Conservation (phyloP, 2,797 vertebrate species). For the Acanthurus lineatus region DNA sequence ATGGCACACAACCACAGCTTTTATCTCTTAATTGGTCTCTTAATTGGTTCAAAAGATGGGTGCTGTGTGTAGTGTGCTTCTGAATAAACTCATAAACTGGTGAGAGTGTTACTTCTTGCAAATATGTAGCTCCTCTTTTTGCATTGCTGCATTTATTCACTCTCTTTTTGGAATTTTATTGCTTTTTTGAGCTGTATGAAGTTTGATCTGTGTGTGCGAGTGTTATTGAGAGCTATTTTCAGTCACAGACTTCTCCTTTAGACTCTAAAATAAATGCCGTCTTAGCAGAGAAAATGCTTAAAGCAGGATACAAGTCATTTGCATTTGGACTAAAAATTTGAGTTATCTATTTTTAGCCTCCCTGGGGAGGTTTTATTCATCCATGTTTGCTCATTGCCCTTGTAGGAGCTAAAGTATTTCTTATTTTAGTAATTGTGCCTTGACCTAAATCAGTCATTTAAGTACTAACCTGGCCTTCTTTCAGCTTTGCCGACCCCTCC, state of each 20-base stretch:
- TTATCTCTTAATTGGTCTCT: slow-evolving; percentile 61
- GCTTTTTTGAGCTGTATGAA: neutral
- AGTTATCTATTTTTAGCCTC: slow-evolving; percentile 77
- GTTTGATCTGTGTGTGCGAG: slow-evolving; percentile 15
- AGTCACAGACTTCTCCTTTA: slow-evolving; percentile 21
- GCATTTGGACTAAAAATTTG: slow-evolving; percentile 62
- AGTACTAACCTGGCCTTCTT: slow-evolving; percentile 72
- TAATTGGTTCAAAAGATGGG: slow-evolving; percentile 29
- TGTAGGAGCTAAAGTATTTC: slow-evolving; percentile 76
- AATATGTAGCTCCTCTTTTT: neutral
- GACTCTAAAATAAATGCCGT: slow-evolving; percentile 32
- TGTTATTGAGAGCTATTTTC: slow-evolving; percentile 39
- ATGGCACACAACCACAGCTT: slow-evolving; percentile 28
- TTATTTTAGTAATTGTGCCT: slow-evolving; percentile 84
- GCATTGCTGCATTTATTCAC: neutral
- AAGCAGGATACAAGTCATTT: slow-evolving; percentile 60
- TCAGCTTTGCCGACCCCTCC: slow-evolving; percentile 44
- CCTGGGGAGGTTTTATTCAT: slow-evolving; percentile 64
- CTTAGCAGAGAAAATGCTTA: slow-evolving; percentile 48
- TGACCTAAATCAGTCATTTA: slow-evolving; percentile 84
- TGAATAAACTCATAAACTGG: slow-evolving; percentile 21
- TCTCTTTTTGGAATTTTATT: neutral
- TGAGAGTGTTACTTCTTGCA: slow-evolving; percentile 13
- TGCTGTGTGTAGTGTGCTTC: slow-evolving; percentile 37
- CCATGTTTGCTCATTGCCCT: slow-evolving; percentile 65